phyloP scores from a whole-genome alignment of 1,140 invertebrate species.

The Bilobella aurantiaca region DNA sequence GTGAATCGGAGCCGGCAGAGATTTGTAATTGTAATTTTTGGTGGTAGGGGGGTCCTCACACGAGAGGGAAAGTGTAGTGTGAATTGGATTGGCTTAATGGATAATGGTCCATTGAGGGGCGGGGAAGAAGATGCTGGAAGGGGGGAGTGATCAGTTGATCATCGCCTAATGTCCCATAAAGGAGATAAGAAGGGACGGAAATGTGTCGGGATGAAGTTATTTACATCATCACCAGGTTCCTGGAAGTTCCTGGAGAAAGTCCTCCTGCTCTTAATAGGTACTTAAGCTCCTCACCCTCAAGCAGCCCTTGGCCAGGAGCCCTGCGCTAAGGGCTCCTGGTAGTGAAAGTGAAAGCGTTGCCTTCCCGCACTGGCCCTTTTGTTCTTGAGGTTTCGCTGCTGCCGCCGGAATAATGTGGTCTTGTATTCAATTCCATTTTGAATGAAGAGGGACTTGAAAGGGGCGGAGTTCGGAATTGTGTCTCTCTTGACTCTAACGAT shows the following conservation, averaged over 20 bases:
- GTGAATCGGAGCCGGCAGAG: neutral
- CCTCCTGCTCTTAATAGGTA: neutral
- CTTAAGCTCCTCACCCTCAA: neutral
- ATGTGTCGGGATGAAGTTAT: slow-evolving; percentile 1
- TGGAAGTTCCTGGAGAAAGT: neutral
- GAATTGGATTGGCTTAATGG: neutral
- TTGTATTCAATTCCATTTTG: slow-evolving; percentile 8
- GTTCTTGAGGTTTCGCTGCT: too few relatives aligned
- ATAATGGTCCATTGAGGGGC: neutral
- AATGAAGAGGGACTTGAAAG: slow-evolving; percentile 27
- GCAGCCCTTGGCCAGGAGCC: neutral
- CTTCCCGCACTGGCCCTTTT: neutral
- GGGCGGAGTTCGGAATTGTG: slow-evolving; percentile 34
- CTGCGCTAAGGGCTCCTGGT: neutral
- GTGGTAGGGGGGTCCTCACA: neutral
- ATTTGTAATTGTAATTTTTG: neutral
- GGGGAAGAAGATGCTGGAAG: neutral
- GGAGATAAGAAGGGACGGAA: neutral
- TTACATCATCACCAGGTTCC: slow-evolving; percentile 8
- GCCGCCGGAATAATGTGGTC: slow-evolving; percentile 1
- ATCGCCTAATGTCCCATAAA: slow-evolving; percentile 5
- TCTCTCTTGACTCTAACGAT: slow-evolving; percentile 35
- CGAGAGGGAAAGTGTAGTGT: neutral
- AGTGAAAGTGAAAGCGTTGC: neutral
- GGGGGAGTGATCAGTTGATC: slow-evolving; percentile 2